phyloP scores from a whole-genome alignment of 2,797 vertebrate genomes.

The Acomys russatus region DNA sequence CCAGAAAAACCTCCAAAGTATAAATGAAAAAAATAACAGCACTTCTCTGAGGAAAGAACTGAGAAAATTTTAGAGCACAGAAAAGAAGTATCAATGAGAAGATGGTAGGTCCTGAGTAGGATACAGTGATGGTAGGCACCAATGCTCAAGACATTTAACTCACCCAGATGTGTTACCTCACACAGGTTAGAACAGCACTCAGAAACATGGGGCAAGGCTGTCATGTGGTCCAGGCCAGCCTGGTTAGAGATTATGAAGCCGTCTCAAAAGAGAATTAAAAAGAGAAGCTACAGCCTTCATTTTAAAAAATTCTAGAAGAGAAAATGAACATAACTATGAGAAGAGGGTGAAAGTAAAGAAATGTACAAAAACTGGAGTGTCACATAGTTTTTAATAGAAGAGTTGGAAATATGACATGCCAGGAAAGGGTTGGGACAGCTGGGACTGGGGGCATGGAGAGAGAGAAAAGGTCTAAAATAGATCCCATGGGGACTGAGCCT shows the following conservation, averaged over 20 bases:
- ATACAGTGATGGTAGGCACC: not conserved
- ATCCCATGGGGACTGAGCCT: constrained; percentile 73
- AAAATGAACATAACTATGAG: not conserved
- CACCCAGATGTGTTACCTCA: not conserved
- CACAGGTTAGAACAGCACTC: no score
- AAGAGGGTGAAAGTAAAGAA: constrained; percentile 42
- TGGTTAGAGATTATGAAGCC: not conserved
- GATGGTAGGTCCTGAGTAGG: not conserved
- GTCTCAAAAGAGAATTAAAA: not conserved
- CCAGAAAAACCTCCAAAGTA: not conserved
- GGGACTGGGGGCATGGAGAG: constrained; percentile 65
- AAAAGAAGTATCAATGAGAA: not conserved
- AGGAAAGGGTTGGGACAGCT: constrained; percentile 71
- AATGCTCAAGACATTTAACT: not conserved
- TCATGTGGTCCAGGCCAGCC: not conserved
- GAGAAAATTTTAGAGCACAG: constrained; percentile 2
- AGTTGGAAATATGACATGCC: constrained; percentile 49
- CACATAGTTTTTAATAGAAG: constrained; percentile 67
- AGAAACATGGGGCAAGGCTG: not conserved
- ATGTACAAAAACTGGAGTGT: constrained; percentile 35
- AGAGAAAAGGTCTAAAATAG: constrained; percentile 82
- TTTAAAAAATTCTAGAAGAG: not conserved
- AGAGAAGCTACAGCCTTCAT: not conserved
- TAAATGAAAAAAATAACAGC: not conserved
- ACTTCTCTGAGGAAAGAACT: not conserved